Evolutionary conservation across 2,888 invertebrate species (phyloP), one percentile per base, ranked within the genome.

Genomic region (Elmis aenea): DNA sequence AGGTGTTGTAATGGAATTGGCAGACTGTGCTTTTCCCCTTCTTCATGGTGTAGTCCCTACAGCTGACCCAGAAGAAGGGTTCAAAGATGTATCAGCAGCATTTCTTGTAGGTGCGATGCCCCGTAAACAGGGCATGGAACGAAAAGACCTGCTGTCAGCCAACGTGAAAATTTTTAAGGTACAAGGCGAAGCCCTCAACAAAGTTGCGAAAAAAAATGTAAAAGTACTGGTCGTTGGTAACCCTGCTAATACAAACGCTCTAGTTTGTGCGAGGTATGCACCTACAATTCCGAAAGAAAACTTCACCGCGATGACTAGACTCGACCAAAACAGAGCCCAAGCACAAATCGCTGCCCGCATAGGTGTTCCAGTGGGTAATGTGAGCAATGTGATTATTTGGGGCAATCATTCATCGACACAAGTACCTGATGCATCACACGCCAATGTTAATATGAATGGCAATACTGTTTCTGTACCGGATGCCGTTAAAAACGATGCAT

Each of bases 381-480:
- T 96, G 10, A 51, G 45, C 57, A 95, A 95, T 64, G 84, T 94
- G 9, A 85, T 94, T 44, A 97, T 99, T 65, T 99, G 99, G 99
- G 99, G 99, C 26, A 99, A 99, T 70, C 99, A 99, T 68, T 97
- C 97, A 0, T 91, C 93, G 3, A 99, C 99, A 5, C 97, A 99
- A 72, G 97, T 88, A 68, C 97, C 99, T 3, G 99, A 99, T 73
- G 85, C 87, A 0, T 74, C 78, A 14, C 82, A 86, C 61, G 88
- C 87, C 14, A 33, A 37, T 14, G 34, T 44, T 21, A 18, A 26
- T 3, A 15, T 75, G 31, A 71, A 73, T 34, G 76, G 77, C 3
- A 70, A 69, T 8, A 64, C 69, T 12, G 75, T 79, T 43, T 58
- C 79, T 1, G 85, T 85, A 1, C 66, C 74, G 4, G 79, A 82